Evolutionary conservation across 2,888 invertebrate species (phyloP).

Genomic region (Diaphora mendica): DNA sequence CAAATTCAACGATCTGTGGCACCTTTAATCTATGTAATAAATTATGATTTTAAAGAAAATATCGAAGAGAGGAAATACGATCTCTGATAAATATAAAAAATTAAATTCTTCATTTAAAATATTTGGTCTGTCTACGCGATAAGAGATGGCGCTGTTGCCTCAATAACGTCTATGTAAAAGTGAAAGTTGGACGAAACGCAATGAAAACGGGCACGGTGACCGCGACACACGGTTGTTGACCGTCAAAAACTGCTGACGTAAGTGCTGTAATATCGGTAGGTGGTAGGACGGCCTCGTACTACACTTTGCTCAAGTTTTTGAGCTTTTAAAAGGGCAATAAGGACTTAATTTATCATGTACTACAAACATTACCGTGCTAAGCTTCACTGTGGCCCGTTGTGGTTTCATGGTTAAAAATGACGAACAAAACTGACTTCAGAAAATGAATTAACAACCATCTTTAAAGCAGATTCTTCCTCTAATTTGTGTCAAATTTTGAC

Average conservation of each 20-base stretch:
- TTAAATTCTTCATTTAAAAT: not conserved
- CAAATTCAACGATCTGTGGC: not conserved
- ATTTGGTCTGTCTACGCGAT: conserved; percentile 24
- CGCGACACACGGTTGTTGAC: conserved; percentile 81
- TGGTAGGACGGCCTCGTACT: conserved; percentile 35
- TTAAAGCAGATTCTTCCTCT: no score
- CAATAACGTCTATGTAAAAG: conserved; percentile 56
- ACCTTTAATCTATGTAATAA: not conserved
- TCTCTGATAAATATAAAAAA: not conserved
- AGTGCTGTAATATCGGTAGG: conserved; percentile 54
- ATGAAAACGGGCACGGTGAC: conserved; percentile 70
- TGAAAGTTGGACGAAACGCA: conserved; percentile 69
- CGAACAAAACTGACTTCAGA: no score
- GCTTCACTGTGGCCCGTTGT: no score
- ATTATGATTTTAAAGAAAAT: not conserved
- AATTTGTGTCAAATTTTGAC: no score
- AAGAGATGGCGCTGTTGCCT: conserved; percentile 39
- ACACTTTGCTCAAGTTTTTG: conserved; percentile 35
- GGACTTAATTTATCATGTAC: not conserved
- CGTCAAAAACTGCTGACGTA: conserved; percentile 77
- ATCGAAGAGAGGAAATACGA: not conserved
- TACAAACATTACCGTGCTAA: not conserved
- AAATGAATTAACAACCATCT: no score
- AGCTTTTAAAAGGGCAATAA: not conserved
- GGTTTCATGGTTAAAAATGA: no score